Percentiles rank a stretch among this genome's conserved stretches.
Conservation (phyloP, 2,113 vertebrate species). For the Psilopogon haemacephalus region DNA sequence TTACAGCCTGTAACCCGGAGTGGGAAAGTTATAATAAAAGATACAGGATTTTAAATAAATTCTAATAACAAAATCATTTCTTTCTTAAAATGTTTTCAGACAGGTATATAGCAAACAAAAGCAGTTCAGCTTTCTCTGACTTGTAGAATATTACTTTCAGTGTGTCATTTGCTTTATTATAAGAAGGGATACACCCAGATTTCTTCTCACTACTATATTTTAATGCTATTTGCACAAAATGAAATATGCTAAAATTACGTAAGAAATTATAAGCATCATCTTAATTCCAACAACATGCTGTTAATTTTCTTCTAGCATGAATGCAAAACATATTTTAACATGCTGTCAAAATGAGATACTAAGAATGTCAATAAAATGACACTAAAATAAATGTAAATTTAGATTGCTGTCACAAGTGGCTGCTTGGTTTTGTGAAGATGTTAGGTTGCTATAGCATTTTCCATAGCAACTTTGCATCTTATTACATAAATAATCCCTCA, state of each 20-base stretch:
- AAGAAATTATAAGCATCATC: constrained; percentile 65
- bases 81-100: constrained; percentile 29
- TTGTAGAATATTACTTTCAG: background rate
- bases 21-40: constrained; percentile 17
- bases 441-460: constrained; percentile 81
- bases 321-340: constrained; percentile 78
- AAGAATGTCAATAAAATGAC: constrained; percentile 80
- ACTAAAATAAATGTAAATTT: constrained; percentile 84
- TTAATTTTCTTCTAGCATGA: constrained; percentile 77
- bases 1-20: constrained; percentile 1
- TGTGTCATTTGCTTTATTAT: background rate
- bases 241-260: constrained; percentile 51
- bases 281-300: constrained; percentile 65
- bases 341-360: constrained; percentile 80
- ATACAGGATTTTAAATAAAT: constrained; percentile 53
- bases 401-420: constrained; percentile 81
- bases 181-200: background rate
- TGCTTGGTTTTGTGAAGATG: constrained; percentile 79
- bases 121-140: background rate
- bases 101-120: constrained; percentile 20
- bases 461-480: constrained; percentile 85
- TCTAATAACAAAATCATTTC: constrained; percentile 45
- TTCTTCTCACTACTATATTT: constrained; percentile 1
- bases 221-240: constrained; percentile 40
- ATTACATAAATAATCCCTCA: constrained; percentile 81